These are phyloP conservation scores for Arrhopalites spinosus DNA, from an alignment of 2,888 invertebrate species.

Conservation along the genomic window DNA sequence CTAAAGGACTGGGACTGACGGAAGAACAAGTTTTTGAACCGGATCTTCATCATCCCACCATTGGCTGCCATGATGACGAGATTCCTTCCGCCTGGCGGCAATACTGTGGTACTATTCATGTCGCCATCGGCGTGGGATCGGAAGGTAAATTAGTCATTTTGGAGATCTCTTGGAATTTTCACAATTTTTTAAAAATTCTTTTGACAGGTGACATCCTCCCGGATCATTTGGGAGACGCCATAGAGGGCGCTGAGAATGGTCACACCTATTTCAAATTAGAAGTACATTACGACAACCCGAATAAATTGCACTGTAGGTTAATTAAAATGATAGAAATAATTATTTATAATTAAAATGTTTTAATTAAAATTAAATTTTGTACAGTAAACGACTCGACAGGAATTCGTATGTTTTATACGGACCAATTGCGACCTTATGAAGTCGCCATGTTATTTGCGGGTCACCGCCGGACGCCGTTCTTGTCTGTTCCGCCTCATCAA, in stretches of 20 bases:
- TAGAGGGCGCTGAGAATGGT: slow-evolving; percentile 74
- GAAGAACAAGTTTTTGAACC: slow-evolving; percentile 65
- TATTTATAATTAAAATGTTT: too few species aligned
- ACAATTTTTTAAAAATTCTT: neutral
- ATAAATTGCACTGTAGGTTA: slow-evolving; percentile 38
- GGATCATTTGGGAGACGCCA: slow-evolving; percentile 72
- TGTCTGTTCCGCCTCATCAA: slow-evolving; percentile 82
- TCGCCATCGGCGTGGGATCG: neutral
- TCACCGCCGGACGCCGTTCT: slow-evolving; percentile 76
- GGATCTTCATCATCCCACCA: slow-evolving; percentile 71
- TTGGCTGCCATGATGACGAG: slow-evolving; percentile 70
- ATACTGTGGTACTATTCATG: slow-evolving; percentile 54
- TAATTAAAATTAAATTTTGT: too few species aligned
- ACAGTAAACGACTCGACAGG: slow-evolving; percentile 78
- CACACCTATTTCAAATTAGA: slow-evolving; percentile 85
- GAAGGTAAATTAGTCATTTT: too few species aligned
- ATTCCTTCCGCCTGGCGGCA: slow-evolving; percentile 77
- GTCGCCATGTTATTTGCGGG: slow-evolving; percentile 80
- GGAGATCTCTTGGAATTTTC: too few species aligned
- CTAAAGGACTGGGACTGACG: slow-evolving; percentile 37
- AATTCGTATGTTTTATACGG: slow-evolving; percentile 77
- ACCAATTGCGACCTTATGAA: slow-evolving; percentile 73
- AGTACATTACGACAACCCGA: slow-evolving; percentile 82
- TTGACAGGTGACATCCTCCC: slow-evolving; percentile 78
- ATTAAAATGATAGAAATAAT: neutral